Percentiles rank a stretch among this genome's conserved stretches.
phyloP scores from a whole-genome alignment of 2,113 vertebrate genomes.

The Paradisaea rubra region DNA sequence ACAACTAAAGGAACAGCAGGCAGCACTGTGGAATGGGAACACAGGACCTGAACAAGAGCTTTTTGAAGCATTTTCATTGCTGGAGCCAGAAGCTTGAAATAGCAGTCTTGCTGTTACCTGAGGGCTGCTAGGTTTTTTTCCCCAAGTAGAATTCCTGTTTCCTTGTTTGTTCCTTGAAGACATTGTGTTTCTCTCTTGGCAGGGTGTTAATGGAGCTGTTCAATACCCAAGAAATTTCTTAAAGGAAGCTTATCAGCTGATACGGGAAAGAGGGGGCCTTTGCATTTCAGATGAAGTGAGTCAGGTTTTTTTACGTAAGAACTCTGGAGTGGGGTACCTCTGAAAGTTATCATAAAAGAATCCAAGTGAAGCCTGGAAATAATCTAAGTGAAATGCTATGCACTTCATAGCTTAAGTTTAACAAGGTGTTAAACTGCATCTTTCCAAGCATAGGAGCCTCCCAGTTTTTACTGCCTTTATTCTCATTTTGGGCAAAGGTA shows the following conservation, averaged over 20 bases:
- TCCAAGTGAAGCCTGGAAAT: not conserved
- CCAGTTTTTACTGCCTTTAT: not conserved
- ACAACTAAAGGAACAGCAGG: not conserved
- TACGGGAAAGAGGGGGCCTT: constrained; percentile 82
- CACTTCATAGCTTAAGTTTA: not conserved
- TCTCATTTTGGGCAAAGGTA: not conserved
- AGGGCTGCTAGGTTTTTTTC: not conserved
- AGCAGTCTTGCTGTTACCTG: not conserved
- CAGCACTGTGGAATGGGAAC: not conserved
- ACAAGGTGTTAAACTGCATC: not conserved
- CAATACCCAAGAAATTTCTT: constrained; percentile 91
- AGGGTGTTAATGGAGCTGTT: constrained; percentile 86
- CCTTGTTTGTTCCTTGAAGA: not conserved
- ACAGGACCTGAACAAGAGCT: not conserved
- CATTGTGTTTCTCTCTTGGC: not conserved
- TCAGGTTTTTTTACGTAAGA: not conserved
- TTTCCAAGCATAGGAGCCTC: not conserved
- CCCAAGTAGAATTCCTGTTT: not conserved
- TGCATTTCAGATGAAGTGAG: constrained; percentile 92
- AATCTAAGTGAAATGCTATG: not conserved
- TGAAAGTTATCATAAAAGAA: not conserved
- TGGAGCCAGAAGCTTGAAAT: not conserved
- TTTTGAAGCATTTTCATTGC: not conserved
- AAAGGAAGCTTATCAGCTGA: constrained; percentile 80
- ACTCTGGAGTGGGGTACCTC: not conserved